Evolutionary conservation across 2,797 vertebrate species (phyloP).

Genomic region (Orientallactaga sibirica): DNA sequence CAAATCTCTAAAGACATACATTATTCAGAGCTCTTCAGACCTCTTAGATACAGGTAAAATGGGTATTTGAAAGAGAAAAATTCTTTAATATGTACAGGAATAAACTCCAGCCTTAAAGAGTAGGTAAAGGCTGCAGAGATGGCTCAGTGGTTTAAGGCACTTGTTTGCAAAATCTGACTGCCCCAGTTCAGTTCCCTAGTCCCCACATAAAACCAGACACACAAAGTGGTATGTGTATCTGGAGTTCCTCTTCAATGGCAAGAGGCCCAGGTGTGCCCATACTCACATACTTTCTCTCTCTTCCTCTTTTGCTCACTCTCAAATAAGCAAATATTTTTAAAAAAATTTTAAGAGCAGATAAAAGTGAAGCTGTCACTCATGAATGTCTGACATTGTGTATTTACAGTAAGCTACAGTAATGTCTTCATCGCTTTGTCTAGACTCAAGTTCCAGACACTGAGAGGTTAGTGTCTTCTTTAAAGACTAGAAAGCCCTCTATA

Average conservation of each 20-base stretch:
- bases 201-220: too few relatives aligned
- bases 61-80: slow-evolving; percentile 16
- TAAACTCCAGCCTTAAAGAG: not conserved
- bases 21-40: slow-evolving; percentile 49
- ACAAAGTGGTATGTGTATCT: too few relatives aligned
- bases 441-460: not conserved
- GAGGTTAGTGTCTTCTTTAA: not conserved
- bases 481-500: not conserved
- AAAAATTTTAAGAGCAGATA: too few relatives aligned
- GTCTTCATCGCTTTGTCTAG: slow-evolving; percentile 38
- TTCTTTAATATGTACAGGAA: not conserved
- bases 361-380: not conserved
- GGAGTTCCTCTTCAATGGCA: too few relatives aligned
- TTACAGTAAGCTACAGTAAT: slow-evolving; percentile 1
- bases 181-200: too few relatives aligned
- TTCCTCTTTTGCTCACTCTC: too few relatives aligned
- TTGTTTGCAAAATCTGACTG: too few relatives aligned
- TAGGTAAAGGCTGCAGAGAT: too few relatives aligned
- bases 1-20: slow-evolving; percentile 59
- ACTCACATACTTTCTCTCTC: too few relatives aligned
- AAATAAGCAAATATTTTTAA: too few relatives aligned
- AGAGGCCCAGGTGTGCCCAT: too few relatives aligned
- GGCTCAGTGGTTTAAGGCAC: too few relatives aligned
- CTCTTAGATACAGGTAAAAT: slow-evolving; percentile 45
- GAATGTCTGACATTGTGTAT: not conserved